Base-by-base conservation (phyloP, 2,797 vertebrate species). In the Babyrousa celebensis region DNA sequence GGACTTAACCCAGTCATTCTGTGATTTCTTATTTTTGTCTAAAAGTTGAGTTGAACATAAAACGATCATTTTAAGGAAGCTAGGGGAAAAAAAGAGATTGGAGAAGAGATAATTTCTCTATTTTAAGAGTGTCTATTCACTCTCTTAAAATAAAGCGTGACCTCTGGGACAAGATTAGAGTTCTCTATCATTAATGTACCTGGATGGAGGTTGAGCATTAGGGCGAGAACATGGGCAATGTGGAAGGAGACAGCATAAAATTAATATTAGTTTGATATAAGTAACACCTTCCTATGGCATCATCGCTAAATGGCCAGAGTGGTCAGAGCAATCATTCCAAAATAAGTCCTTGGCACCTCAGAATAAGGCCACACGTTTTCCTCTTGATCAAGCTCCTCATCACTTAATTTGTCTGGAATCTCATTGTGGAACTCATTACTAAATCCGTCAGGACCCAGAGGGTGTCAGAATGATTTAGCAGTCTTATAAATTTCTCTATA, bases 381-480 rank as follows among this genome's bases (percentile, higher is more conserved):
- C 93, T 65, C 63, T 40, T 29, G 72, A 97, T 97, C 84, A 97
- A 98, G 80, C 21, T 20, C 95, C 97, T 98, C 98, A 97, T 97
- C 0, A 25, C 96, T 98, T 98, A 96, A 98, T 98, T 98, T 98
- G 85, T 97, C 95, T 98, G 70, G 85, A 95, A 98, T 98, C 94
- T 98, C 65, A 95, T 92, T 96, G 97, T 96, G 96, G 78, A 97
- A 96, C 94, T 97, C 97, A 98, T 98, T 98, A 98, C 78, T 92
- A 97, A 98, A 98, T 97, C 96, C 95, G 96, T 97, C 96, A 98
- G 91, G 95, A 96, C 79, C 20, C 95, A 88, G 74, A 96, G 78
- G 83, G 54, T 43, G 54, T 97, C 97, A 92, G 67, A 96, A 97
- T 98, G 98, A 98, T 98, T 98, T 97, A 98, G 96, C 94, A 93